A percentile compares a stretch with the other conserved stretches of the same genome.
Evolutionary conservation across 2,113 vertebrate genomes (phyloP).

Genomic region (Callopanchax toddi): DNA sequence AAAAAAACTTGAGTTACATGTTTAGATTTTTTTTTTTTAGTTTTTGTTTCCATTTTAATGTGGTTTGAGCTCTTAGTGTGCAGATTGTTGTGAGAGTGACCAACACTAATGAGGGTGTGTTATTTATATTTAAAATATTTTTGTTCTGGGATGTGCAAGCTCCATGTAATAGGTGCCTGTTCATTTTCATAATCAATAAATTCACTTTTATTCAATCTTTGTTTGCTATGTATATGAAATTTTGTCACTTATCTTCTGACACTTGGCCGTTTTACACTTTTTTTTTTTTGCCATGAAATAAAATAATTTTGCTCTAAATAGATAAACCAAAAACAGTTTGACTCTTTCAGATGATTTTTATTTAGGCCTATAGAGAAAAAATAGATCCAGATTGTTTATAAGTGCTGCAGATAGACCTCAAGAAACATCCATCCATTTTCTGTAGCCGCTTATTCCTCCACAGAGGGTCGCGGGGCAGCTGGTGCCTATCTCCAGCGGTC

Average conservation of each 20-base stretch:
- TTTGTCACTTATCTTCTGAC: neutral
- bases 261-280: neutral
- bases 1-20: conserved; percentile 36
- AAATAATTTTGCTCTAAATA: neutral
- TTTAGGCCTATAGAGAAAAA: no score
- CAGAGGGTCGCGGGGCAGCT: no score
- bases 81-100: conserved; percentile 74
- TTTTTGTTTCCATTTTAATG: conserved; percentile 44
- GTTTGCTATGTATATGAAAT: conserved; percentile 11
- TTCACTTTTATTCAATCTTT: conserved; percentile 72
- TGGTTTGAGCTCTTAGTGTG: conserved; percentile 73
- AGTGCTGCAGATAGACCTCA: no score
- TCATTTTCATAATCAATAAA: conserved; percentile 81
- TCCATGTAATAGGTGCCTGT: conserved; percentile 82
- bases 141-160: conserved; percentile 79
- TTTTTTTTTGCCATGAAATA: no score
- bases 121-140: conserved; percentile 72
- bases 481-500: no score
- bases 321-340: neutral
- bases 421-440: no score
- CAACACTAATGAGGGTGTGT: conserved; percentile 72
- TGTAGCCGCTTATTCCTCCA: no score
- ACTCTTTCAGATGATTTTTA: no score
- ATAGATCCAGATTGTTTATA: no score
- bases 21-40: conserved; percentile 33